Base-by-base conservation (phyloP, 2,797 vertebrate genomes). In the Melanitta fusca region DNA sequence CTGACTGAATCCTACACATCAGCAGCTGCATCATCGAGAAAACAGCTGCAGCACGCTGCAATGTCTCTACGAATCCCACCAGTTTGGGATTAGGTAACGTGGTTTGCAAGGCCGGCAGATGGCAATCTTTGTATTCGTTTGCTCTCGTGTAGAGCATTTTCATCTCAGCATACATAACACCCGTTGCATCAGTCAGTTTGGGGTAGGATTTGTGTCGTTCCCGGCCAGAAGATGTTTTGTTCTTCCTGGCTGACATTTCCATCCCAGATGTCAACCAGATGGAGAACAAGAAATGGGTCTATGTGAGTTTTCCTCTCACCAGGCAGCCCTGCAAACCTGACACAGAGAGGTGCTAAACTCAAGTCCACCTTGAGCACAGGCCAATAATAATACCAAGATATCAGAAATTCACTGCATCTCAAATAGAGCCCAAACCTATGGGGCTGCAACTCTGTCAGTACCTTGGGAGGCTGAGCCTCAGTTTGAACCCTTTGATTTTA, bases 231-330 rank as follows among this genome's bases (percentile, higher is more conserved):
- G 77, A 89, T 68, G 47, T 94, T 95, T 93, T 89, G 60, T 38
- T 91, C 81, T 95, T 65, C 41, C 70, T 66, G 36, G 56, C 85
- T 93, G 88, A 78, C 2, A 10, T 58, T 85, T 95, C 64, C 57
- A 92, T 43, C 34, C 54, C 92, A 95, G 94, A 94, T 96, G 95
- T 93, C 89, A 94, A 88, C 43, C 95, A 97, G 88, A 96, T 69
- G 88, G 70, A 72, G 80, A 82, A 79, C 21, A 93, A 93, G 70
- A 84, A 91, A 64, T 47, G 17, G 54, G 70, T 72, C 77, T 77
- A 61, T 82, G 70, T 39, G 66, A 89, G 78, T 36, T 21, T 58
- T 86, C 51, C 38, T 83, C 89, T 85, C 90, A 79, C 77, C 72
- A 60, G 70, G 53, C 93, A 93, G 61, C 41, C 41, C 61, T 93